Conservation (phyloP, 2,113 vertebrate genomes). For the Entomyzon cyanotis region DNA sequence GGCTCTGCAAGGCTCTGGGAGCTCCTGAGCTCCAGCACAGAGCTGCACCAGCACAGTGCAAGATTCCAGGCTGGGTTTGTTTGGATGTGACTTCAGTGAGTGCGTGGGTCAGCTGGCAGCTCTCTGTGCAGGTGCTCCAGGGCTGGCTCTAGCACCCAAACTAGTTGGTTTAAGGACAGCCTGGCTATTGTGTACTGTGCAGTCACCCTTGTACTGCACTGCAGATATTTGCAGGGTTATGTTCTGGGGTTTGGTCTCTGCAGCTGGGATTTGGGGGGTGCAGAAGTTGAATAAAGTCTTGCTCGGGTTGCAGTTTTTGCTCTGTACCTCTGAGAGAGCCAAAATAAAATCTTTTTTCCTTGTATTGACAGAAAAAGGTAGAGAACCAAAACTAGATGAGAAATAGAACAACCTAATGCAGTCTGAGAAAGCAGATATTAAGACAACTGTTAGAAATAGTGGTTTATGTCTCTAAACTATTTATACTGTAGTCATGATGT, state of each 20-base stretch:
- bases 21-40: not conserved
- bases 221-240: slow-evolving; percentile 14
- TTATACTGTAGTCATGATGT: slow-evolving; percentile 57
- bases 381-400: not conserved
- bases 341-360: not conserved
- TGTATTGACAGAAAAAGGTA: not conserved
- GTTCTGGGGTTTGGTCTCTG: slow-evolving; percentile 6
- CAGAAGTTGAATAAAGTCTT: not conserved
- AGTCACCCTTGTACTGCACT: slow-evolving; percentile 18
- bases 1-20: not conserved
- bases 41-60: not conserved
- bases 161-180: not conserved
- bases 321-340: not conserved
- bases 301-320: slow-evolving; percentile 12
- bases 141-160: not conserved
- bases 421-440: slow-evolving; percentile 53
- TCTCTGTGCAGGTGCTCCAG: not conserved
- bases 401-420: not conserved
- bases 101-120: fast-evolving
- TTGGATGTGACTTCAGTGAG: not conserved
- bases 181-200: not conserved
- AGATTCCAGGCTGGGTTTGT: not conserved
- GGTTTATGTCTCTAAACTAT: slow-evolving; percentile 47
- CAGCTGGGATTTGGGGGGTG: not conserved
- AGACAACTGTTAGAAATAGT: slow-evolving; percentile 50